Evolutionary conservation across 2,113 vertebrate genomes (phyloP), one percentile per base, ranked within the genome.

Genomic region (Ameiurus melas): DNA sequence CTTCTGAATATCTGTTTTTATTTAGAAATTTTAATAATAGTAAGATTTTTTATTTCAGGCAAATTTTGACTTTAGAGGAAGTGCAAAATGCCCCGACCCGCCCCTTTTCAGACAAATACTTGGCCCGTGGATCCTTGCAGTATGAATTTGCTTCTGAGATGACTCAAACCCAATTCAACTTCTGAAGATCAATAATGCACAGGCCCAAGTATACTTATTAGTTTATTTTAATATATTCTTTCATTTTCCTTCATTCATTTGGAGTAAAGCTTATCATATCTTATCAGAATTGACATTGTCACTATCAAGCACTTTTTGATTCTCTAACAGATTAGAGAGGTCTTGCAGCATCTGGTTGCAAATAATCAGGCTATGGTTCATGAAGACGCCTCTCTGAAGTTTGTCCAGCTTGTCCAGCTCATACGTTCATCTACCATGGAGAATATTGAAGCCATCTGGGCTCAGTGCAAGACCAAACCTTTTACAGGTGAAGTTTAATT

Each of bases 391-490:
- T 95, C 96, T 0, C 78, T 94, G 57, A 96, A 95, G 85, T 96
- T 95, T 90, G 10, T 96, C 85, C 92, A 96, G 88, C 93, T 98
- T 0, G 62, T 95, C 22, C 96, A 97, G 88, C 91, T 97, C 20
- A 86, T 96, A 71, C 95, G 94, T 75, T 9, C 16, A n/a, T 75
- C 92, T 20, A 90, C 68, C 0, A 0, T 43, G 51, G 92, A 95
- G 36, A 85, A 68, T n/a, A 89, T 97, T 19, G 91, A 94, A 30
- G 90, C 90, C 36, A 16, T 95, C 70, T 96, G 94, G 94, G 93
- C 66, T 77, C 93, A 95, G 5, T 90, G 87, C 86, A 92, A 84
- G 79, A 33, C 13, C 2, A 91, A 60, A 30, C 89, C 91, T 58
- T 71, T 53, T 86, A 91, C 88, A 96, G 94, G 95, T 96, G 77